phyloP scores from a whole-genome alignment of 2,888 invertebrate genomes.

The Xanthia togata region DNA sequence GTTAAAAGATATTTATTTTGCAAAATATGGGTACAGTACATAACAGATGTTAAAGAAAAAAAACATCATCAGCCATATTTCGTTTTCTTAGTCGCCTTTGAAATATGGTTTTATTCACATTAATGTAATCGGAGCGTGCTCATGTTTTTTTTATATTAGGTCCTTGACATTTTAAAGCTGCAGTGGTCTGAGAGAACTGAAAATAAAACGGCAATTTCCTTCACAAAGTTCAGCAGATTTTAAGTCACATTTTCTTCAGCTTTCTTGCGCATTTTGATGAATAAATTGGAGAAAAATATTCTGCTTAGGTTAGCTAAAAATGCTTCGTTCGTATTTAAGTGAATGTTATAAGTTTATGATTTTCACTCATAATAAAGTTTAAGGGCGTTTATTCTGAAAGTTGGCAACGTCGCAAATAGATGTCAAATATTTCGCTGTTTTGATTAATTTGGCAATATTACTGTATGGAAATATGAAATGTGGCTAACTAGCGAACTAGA shows the following conservation, averaged over 20 bases:
- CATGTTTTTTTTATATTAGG: not conserved
- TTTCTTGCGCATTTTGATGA: conserved; percentile 7
- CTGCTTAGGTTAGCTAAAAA: conserved; percentile 15
- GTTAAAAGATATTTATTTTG: no score
- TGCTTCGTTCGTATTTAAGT: not conserved
- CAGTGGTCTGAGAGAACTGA: not conserved
- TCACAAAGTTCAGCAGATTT: conserved; percentile 27
- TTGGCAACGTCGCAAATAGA: no score
- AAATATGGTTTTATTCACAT: not conserved
- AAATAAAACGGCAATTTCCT: not conserved
- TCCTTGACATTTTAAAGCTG: conserved; percentile 24
- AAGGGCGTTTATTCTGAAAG: no score
- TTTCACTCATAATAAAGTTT: conserved; percentile 11
- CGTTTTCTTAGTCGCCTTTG: not conserved
- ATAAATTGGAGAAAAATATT: conserved; percentile 13
- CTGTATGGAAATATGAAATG: no score
- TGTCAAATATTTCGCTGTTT: no score
- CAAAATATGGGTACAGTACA: no score
- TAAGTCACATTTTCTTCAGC: conserved; percentile 5
- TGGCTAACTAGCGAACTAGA: no score
- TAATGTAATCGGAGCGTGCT: not conserved
- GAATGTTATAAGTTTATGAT: conserved; percentile 17
- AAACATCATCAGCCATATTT: no score
- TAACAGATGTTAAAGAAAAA: no score
- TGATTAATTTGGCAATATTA: no score